Conservation (phyloP, 2,888 invertebrate genomes). For the Pollenia labialis region DNA sequence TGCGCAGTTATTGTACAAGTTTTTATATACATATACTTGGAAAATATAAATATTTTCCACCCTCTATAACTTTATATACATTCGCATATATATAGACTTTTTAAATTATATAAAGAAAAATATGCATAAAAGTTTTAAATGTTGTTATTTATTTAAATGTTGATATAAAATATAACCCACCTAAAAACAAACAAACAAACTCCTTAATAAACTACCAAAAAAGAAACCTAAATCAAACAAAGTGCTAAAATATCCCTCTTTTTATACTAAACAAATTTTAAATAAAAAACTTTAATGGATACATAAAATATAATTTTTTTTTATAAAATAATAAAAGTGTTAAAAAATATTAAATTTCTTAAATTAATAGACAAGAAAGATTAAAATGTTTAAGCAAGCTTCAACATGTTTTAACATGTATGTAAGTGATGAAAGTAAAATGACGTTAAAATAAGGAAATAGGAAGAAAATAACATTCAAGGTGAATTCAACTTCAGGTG, state of each 20-base stretch:
- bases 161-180: conserved; percentile 76
- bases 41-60: neutral
- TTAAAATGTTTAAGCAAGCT: neutral
- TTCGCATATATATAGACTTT: conserved; percentile 6
- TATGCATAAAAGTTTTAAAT: conserved; percentile 34
- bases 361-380: neutral
- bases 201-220: neutral
- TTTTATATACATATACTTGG: conserved; percentile 4
- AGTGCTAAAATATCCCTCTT: conserved; percentile 64
- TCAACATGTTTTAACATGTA: neutral
- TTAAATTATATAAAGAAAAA: conserved; percentile 3
- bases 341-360: neutral
- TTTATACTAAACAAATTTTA: conserved; percentile 40
- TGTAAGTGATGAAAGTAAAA: too few relatives aligned
- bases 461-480: too few relatives aligned
- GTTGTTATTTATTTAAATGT: conserved; percentile 59
- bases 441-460: too few relatives aligned
- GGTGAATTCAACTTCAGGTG: too few relatives aligned
- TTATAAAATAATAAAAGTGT: too few relatives aligned
- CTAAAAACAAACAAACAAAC: conserved; percentile 65
- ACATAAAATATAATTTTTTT: too few relatives aligned
- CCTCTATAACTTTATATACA: neutral
- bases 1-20: conserved; percentile 15
- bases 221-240: conserved; percentile 63
- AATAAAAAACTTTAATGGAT: neutral